Evolutionary conservation across 1,140 invertebrate species (phyloP).

Genomic region (Dolichoris vasculosae): DNA sequence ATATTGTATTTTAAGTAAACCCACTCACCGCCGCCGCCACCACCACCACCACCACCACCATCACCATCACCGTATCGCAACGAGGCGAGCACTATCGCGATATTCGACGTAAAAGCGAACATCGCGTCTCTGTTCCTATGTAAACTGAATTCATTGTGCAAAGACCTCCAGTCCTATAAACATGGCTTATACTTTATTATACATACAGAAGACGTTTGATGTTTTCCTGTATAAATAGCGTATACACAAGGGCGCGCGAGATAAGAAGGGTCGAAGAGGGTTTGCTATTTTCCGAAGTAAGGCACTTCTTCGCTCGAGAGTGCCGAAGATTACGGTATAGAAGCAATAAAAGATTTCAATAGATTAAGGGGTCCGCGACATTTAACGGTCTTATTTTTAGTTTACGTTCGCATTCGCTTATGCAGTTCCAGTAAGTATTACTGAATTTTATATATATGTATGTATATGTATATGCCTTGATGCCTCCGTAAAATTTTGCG

Average conservation of each 20-base stretch:
- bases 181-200: constrained; percentile 22
- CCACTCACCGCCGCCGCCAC: neutral
- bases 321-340: neutral
- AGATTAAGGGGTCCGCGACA: neutral
- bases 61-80: neutral
- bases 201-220: constrained; percentile 15
- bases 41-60: too few species aligned
- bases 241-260: neutral
- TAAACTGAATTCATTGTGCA: constrained; percentile 18
- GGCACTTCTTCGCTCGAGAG: neutral
- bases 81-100: neutral
- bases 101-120: neutral
- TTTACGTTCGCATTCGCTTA: neutral
- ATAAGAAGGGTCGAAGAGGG: constrained; percentile 29
- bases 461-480: neutral
- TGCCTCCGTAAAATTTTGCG: neutral
- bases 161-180: neutral
- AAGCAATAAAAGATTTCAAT: constrained; percentile 23
- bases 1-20: too few species aligned
- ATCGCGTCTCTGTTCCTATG: neutral
- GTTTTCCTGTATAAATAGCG: constrained; percentile 20
- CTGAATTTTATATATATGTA: too few species aligned
- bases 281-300: neutral
- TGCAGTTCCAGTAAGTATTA: neutral
- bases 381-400: neutral